These are phyloP conservation scores for Callaeas wilsoni DNA, from an alignment of 2,113 vertebrate genomes.

Conservation along the genomic window DNA sequence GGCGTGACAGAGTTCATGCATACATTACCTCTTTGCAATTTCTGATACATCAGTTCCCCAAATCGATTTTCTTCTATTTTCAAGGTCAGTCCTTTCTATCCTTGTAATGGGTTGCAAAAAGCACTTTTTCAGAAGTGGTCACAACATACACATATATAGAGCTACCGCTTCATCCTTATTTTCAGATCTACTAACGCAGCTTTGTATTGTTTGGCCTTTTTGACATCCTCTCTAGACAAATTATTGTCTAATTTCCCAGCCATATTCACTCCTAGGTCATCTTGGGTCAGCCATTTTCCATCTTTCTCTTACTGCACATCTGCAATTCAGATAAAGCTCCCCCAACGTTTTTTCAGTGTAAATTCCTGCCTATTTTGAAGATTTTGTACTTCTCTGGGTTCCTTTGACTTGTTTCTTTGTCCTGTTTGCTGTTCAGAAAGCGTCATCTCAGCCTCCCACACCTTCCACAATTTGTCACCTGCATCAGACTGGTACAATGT, in stretches of 20 bases:
- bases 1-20: conserved; percentile 13
- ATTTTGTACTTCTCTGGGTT: not conserved
- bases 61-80: conserved; percentile 32
- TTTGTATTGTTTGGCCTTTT: conserved; percentile 34
- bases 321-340: not conserved
- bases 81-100: not conserved
- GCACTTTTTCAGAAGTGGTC: not conserved
- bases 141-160: not conserved
- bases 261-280: not conserved
- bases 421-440: not conserved
- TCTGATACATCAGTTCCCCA: not conserved
- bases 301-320: not conserved
- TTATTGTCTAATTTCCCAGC: conserved; percentile 9
- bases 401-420: conserved; percentile 4
- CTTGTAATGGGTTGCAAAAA: conserved; percentile 18
- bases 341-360: not conserved
- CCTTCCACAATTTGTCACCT: not conserved
- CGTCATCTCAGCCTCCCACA: not conserved
- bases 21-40: conserved; percentile 20
- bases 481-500: not conserved
- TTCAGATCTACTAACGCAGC: conserved; percentile 1
- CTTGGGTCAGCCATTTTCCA: not conserved
- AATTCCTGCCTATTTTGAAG: not conserved
- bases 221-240: conserved; percentile 40
- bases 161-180: not conserved